Percentiles rank a stretch among this genome's conserved stretches.
phyloP scores from a whole-genome alignment of 1,140 invertebrate species.

The Bombus ignitus region DNA sequence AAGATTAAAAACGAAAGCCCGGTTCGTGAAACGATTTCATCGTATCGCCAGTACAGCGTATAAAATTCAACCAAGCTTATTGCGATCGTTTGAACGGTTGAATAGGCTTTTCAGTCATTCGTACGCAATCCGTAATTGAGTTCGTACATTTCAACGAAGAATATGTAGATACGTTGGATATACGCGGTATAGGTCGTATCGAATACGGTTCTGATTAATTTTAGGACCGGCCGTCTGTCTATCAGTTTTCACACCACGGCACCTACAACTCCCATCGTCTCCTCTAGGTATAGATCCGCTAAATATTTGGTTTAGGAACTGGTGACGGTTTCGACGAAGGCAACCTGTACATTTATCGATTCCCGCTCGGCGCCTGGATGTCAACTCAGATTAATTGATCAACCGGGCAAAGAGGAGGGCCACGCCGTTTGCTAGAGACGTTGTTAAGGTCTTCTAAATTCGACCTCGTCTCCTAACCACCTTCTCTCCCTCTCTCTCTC shows the following conservation, averaged over 20 bases:
- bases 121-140: not conserved
- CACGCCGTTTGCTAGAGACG: constrained; percentile 53
- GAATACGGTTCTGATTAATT: too few relatives aligned
- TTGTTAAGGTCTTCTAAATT: constrained; percentile 57
- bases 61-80: not conserved
- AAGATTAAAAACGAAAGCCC: not conserved
- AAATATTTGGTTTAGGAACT: not conserved
- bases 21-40: not conserved
- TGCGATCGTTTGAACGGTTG: not conserved
- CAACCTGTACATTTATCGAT: constrained; percentile 40
- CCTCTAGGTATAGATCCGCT: not conserved
- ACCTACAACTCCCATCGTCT: not conserved
- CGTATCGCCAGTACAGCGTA: not conserved
- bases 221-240: too few relatives aligned
- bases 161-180: not conserved
- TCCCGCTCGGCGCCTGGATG: constrained; percentile 35
- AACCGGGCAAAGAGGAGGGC: constrained; percentile 21
- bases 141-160: not conserved
- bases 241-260: not conserved
- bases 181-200: too few relatives aligned
- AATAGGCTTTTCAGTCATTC: not conserved
- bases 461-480: not conserved
- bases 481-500: not conserved
- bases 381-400: constrained; percentile 62
- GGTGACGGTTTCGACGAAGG: too few relatives aligned